phyloP scores from a whole-genome alignment of 2,113 vertebrate genomes.

The Vulpes vulpes region DNA sequence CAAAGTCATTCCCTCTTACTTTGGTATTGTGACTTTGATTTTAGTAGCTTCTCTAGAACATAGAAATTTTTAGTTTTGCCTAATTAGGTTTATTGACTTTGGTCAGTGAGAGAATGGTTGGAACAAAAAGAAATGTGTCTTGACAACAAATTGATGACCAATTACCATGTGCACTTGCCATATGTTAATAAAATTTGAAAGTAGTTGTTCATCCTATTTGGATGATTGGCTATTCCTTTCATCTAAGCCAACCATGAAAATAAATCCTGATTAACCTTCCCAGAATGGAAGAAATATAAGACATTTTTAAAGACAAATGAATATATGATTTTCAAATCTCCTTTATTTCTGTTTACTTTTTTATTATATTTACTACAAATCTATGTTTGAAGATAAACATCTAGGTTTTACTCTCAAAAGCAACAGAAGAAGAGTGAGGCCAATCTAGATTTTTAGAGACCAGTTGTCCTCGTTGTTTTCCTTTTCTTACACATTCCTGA shows the following conservation, averaged over 20 bases:
- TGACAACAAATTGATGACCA: constrained; percentile 39
- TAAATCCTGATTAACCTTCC: background rate
- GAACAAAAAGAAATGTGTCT: background rate
- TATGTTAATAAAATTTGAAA: constrained; percentile 43
- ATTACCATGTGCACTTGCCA: constrained; percentile 19
- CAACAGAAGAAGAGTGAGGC: background rate
- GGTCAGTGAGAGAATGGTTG: background rate
- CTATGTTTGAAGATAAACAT: background rate
- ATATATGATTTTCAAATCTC: constrained; percentile 9
- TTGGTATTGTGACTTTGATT: background rate
- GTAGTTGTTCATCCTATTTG: constrained; percentile 28
- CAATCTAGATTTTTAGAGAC: background rate
- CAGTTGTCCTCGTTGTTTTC: background rate
- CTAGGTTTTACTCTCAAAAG: background rate
- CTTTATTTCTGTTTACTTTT: constrained; percentile 2
- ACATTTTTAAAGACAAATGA: constrained; percentile 9
- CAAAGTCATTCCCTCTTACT: background rate
- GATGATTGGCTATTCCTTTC: constrained; percentile 25
- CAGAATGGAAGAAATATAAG: constrained; percentile 36
- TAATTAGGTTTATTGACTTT: constrained; percentile 28
- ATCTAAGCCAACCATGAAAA: constrained; percentile 44
- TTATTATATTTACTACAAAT: background rate
- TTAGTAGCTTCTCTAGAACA: constrained; percentile 6
- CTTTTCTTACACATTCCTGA: background rate
- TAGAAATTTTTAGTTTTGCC: constrained; percentile 25